A percentile compares a stretch with the other conserved stretches of the same genome.
Conservation (phyloP, 1,140 invertebrate species). For the Anthonomus grandis region DNA sequence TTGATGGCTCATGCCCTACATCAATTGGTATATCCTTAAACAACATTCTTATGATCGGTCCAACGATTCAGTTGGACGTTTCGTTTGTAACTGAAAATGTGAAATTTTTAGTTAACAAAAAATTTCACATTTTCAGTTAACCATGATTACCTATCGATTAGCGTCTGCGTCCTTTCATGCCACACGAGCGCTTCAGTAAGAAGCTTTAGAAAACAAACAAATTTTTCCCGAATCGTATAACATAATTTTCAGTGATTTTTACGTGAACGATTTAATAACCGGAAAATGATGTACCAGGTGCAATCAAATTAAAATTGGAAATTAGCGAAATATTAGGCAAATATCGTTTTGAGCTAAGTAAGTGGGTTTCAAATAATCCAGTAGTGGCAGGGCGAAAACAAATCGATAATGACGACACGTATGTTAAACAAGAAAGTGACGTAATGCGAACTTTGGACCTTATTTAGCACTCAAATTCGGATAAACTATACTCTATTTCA, state of each 20-base stretch:
- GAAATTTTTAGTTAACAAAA: slow-evolving; percentile 32
- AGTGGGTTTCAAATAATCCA: slow-evolving; percentile 43
- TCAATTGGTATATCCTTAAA: slow-evolving; percentile 28
- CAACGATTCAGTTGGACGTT: slow-evolving; percentile 32
- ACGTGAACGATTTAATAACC: slow-evolving; percentile 10
- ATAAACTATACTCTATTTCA: too few relatives aligned
- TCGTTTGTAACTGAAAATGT: slow-evolving; percentile 33
- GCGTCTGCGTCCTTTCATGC: too few relatives aligned
- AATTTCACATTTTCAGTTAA: not conserved
- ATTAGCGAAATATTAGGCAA: slow-evolving; percentile 26
- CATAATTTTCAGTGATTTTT: slow-evolving; percentile 12
- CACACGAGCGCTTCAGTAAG: slow-evolving; percentile 22
- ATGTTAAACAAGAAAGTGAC: not conserved
- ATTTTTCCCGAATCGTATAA: slow-evolving; percentile 20
- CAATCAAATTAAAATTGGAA: too few relatives aligned
- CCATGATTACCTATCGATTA: too few relatives aligned
- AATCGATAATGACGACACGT: not conserved
- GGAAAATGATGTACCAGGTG: not conserved
- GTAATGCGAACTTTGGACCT: not conserved
- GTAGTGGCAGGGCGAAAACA: not conserved
- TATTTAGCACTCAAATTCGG: not conserved
- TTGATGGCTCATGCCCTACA: slow-evolving; percentile 44
- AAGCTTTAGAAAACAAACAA: slow-evolving; percentile 20
- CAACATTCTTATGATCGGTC: slow-evolving; percentile 35
- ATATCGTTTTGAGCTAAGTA: slow-evolving; percentile 45